phyloP scores from a whole-genome alignment of 2,797 vertebrate species.

The Synaphobranchus kaupii region DNA sequence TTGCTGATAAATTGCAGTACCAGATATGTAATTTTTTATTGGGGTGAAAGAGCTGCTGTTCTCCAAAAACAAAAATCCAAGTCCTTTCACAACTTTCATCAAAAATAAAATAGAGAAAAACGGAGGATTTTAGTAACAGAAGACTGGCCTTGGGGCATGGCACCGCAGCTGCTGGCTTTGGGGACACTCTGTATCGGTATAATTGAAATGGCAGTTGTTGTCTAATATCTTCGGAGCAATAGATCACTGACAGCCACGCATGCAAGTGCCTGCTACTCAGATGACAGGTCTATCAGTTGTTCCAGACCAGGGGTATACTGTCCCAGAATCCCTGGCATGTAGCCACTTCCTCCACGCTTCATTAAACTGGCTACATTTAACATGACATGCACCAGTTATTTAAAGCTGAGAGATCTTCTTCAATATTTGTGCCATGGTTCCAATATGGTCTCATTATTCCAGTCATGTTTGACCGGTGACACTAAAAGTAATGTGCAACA shows the following conservation, averaged over 20 bases:
- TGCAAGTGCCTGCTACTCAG: slow-evolving; percentile 15
- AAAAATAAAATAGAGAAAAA: slow-evolving; percentile 13
- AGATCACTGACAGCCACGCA: slow-evolving; percentile 11
- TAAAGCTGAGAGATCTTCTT: background rate
- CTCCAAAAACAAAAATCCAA: background rate
- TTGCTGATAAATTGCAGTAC: background rate
- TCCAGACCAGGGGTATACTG: background rate
- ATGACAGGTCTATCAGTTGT: slow-evolving; percentile 19
- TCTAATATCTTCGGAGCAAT: slow-evolving; percentile 28
- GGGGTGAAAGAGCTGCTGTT: background rate
- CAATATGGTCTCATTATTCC: background rate
- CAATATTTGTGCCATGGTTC: background rate
- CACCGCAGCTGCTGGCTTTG: slow-evolving; percentile 33
- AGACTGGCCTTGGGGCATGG: background rate
- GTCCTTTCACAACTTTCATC: background rate
- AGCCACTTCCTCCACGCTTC: background rate
- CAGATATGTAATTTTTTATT: background rate
- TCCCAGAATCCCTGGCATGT: background rate
- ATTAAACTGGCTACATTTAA: slow-evolving; percentile 14
- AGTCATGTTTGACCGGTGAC: background rate
- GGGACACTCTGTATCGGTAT: slow-evolving; percentile 19
- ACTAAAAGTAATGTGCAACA: background rate
- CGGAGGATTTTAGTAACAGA: background rate
- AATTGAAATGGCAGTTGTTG: slow-evolving; percentile 45
- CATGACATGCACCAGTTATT: background rate